Conservation (phyloP, 2,797 vertebrate genomes). For the Erithacus rubecula region DNA sequence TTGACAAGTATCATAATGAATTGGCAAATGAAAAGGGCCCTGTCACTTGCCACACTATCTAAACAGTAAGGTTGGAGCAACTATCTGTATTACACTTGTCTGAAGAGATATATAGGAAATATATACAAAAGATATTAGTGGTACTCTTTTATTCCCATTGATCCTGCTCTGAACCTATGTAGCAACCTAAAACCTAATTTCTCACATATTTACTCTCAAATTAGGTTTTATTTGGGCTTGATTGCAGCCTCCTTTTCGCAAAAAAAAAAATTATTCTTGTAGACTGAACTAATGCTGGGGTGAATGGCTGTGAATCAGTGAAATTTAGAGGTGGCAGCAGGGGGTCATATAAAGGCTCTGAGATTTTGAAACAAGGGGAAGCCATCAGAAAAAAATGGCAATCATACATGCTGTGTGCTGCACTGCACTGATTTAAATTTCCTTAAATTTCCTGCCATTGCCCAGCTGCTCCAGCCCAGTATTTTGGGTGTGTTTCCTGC, state of each 20-base stretch:
- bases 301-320: background rate
- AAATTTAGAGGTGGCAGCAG: background rate
- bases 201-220: rapidly evolving
- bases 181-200: background rate
- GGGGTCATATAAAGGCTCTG: background rate
- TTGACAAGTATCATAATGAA: background rate
- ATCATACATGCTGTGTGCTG: background rate
- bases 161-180: background rate
- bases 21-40: background rate
- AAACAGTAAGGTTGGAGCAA: background rate
- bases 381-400: background rate
- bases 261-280: background rate
- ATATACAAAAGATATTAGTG: background rate
- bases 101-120: background rate
- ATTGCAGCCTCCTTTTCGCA: background rate
- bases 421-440: background rate
- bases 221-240: background rate
- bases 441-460: background rate
- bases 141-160: background rate
- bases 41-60: background rate
- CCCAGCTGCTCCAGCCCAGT: background rate
- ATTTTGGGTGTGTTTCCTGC: background rate
- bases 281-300: background rate
- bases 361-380: background rate
- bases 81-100: background rate